These are phyloP conservation scores for Melanotaenia boesemani DNA, from an alignment of 2,797 vertebrate species.

Conservation along the genomic window DNA sequence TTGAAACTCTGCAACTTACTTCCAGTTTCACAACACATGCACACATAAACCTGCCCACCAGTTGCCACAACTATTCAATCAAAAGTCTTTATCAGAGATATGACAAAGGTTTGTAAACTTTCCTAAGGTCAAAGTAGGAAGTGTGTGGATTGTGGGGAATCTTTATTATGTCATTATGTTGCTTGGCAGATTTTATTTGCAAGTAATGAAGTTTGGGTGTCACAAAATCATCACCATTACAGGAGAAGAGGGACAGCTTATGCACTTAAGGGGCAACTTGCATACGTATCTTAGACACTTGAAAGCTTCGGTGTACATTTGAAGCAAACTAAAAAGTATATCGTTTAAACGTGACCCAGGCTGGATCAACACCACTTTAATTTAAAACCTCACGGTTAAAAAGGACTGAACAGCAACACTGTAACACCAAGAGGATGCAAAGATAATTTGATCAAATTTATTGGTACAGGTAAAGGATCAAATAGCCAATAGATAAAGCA, in stretches of 20 bases:
- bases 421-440: too few species aligned
- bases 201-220: slow-evolving; percentile 54
- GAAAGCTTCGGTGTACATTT: not conserved
- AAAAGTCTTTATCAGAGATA: slow-evolving; percentile 56
- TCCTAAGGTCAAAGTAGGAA: slow-evolving; percentile 56
- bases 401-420: too few species aligned
- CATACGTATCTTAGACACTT: slow-evolving; percentile 31
- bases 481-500: too few species aligned
- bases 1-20: slow-evolving; percentile 58
- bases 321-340: not conserved
- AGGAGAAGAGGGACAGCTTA: slow-evolving; percentile 30
- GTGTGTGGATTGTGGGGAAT: slow-evolving; percentile 45
- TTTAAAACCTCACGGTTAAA: too few species aligned
- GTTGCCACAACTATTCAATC: slow-evolving; percentile 41
- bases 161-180: slow-evolving; percentile 64
- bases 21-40: slow-evolving; percentile 7
- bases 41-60: slow-evolving; percentile 19
- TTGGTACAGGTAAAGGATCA: too few species aligned
- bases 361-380: too few species aligned
- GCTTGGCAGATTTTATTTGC: slow-evolving; percentile 66
- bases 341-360: not conserved
- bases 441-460: too few species aligned
- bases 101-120: slow-evolving; percentile 55
- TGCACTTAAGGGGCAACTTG: slow-evolving; percentile 8
- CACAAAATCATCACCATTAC: slow-evolving; percentile 41